Evolutionary conservation across 2,113 vertebrate species (phyloP), one percentile per base, ranked within the genome.

Genomic region (Syngnathus floridae): DNA sequence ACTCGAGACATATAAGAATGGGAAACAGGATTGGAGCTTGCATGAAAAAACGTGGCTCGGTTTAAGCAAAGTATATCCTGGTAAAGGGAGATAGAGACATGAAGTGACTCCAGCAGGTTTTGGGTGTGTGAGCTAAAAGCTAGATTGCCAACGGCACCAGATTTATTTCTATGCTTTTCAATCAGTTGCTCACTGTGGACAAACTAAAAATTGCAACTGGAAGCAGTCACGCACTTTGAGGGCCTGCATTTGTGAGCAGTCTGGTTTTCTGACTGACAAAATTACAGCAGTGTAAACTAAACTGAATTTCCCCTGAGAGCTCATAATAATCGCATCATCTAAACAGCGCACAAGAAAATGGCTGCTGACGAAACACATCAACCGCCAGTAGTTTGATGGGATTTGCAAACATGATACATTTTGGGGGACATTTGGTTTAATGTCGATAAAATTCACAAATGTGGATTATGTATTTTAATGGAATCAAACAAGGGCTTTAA

Each of bases 1-100:
- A 22, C 5, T 71, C 40, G 21, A 66, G 51, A 72, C 68, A 72
- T 68, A 11, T 73, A 66, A 59, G 60, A 78, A 67, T 70, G 64
- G 21, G 72, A 80, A 81, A 68, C 45, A 69, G 22, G 62, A 55
- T 59, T 62, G 40, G 66, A 57, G 66, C 41, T 61, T 61, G 48
- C 17, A 26, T 74, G 10, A 58, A 70, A 69, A 11, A 55, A 60
- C 22, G 49, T 36, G n/a, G 26, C 14, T 36, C 19, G 11, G 62
- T 63, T 63, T 17, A 31, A n/a, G 16, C 7, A 12, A 45, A 45
- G 43, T 19, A 48, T 48, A 35, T 63, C 40, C 60, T 63, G 8
- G 67, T 37, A 31, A 14, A 58, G 2, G 52, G 22, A 66, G 72
- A 63, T 21, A 35, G 26, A 31, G 31, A 37, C n/a, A 11, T 61